phyloP scores from a whole-genome alignment of 2,797 vertebrate genomes.

The Clarias platycephalus region DNA sequence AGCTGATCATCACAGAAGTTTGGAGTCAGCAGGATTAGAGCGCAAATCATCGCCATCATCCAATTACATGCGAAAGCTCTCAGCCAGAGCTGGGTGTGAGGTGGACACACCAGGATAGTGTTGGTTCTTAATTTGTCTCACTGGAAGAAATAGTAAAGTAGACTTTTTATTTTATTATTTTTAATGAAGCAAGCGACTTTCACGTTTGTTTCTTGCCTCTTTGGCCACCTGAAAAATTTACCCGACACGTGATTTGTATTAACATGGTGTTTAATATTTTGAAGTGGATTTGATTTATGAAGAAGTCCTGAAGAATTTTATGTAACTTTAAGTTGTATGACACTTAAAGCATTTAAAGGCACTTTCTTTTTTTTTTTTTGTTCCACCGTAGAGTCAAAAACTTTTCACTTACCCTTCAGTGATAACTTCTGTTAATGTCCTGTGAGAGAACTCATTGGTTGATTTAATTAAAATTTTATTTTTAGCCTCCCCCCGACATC shows the following conservation, averaged over 20 bases:
- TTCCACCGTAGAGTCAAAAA: background rate
- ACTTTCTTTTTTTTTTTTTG: background rate
- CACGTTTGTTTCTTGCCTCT: background rate
- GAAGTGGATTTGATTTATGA: too few relatives aligned
- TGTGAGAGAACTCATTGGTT: background rate
- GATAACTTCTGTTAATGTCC: background rate
- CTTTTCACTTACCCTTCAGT: background rate
- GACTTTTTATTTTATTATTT: too few relatives aligned
- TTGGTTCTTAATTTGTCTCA: background rate
- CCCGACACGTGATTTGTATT: background rate
- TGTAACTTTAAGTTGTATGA: too few relatives aligned
- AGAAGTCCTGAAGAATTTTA: too few relatives aligned
- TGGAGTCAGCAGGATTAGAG: slow-evolving; percentile 72
- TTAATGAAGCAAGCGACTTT: background rate
- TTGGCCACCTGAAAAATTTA: background rate
- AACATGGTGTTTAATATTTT: background rate
- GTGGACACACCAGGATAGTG: background rate
- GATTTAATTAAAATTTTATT: background rate
- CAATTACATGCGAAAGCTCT: slow-evolving; percentile 62
- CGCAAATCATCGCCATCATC: slow-evolving; percentile 62
- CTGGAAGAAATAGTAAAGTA: background rate
- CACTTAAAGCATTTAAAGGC: too few relatives aligned
- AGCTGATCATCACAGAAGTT: slow-evolving; percentile 71
- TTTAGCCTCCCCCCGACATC: background rate
- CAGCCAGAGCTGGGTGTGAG: slow-evolving; percentile 1